These are phyloP conservation scores for Bolinopsis microptera DNA, from an alignment of 37 sponge, comb jelly and placozoan genomes.

Conservation along the genomic window DNA sequence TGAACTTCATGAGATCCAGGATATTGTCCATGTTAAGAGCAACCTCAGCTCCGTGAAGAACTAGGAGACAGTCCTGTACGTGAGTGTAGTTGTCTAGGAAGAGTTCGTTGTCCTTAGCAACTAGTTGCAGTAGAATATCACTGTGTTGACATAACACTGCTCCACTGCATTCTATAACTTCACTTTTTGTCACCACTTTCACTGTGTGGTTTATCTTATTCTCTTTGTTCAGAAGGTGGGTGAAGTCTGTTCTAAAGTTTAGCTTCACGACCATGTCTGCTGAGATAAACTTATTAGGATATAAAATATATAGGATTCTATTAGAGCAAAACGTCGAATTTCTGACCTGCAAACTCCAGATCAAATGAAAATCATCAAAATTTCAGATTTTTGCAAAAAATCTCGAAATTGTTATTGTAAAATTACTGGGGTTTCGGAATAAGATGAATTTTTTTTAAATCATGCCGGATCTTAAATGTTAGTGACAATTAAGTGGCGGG, in stretches of 20 bases:
- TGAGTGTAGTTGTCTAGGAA: neutral
- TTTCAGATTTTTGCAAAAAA: too few relatives aligned
- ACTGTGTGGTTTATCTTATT: neutral
- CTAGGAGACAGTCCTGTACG: neutral
- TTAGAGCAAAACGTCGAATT: too few relatives aligned
- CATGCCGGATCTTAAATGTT: too few relatives aligned
- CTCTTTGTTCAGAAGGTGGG: neutral
- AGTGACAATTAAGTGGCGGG: too few relatives aligned
- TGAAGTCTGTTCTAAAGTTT: neutral
- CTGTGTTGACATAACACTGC: neutral
- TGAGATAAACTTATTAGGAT: too few relatives aligned
- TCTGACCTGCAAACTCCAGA: too few relatives aligned
- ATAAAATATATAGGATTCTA: too few relatives aligned
- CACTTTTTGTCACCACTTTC: neutral
- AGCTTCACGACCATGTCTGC: neutral
- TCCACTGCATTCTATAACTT: conserved; percentile 19
- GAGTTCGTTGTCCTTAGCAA: neutral
- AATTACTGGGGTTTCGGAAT: too few relatives aligned
- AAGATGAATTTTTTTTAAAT: too few relatives aligned
- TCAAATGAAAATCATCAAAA: too few relatives aligned
- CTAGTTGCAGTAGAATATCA: neutral
- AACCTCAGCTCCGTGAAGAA: neutral
- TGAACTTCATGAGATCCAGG: conserved; percentile 1
- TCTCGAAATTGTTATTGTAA: too few relatives aligned
- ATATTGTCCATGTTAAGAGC: neutral